Conservation (phyloP, 2,888 invertebrate species). For the Malachius bipustulatus region DNA sequence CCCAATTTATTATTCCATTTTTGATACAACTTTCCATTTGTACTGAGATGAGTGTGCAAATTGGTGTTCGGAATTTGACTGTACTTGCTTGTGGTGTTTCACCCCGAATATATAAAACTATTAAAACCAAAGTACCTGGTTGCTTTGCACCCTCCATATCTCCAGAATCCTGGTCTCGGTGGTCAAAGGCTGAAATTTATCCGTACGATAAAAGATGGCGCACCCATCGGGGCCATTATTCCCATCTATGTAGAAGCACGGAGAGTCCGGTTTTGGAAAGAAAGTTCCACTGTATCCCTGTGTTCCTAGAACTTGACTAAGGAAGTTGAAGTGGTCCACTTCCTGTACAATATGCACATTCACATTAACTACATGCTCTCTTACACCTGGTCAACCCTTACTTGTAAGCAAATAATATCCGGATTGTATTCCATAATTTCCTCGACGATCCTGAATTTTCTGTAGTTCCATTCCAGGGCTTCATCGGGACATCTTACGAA, state of each 20-base stretch:
- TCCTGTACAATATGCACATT: conserved; percentile 41
- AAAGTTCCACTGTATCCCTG: conserved; percentile 59
- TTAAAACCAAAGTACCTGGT: conserved; percentile 51
- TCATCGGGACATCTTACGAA: conserved; percentile 59
- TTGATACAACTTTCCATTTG: no score
- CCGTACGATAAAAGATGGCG: conserved; percentile 56
- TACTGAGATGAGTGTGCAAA: no score
- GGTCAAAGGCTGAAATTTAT: conserved; percentile 48
- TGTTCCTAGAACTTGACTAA: conserved; percentile 47
- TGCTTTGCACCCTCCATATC: conserved; percentile 62
- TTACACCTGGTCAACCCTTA: conserved; percentile 25
- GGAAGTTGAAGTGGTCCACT: conserved; percentile 62
- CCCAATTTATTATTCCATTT: no score
- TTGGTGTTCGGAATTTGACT: no score
- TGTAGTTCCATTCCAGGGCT: conserved; percentile 55
- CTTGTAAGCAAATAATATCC: conserved; percentile 61
- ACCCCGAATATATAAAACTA: no score
- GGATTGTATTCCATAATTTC: conserved; percentile 57
- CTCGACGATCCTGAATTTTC: conserved; percentile 55
- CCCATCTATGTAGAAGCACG: conserved; percentile 56
- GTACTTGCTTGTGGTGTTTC: no score
- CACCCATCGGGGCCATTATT: conserved; percentile 72
- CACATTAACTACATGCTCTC: neutral
- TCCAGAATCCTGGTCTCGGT: conserved; percentile 49
- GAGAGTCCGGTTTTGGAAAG: conserved; percentile 66